Base-by-base conservation (phyloP, 2,113 vertebrate genomes). In the Hypanus sabinus region DNA sequence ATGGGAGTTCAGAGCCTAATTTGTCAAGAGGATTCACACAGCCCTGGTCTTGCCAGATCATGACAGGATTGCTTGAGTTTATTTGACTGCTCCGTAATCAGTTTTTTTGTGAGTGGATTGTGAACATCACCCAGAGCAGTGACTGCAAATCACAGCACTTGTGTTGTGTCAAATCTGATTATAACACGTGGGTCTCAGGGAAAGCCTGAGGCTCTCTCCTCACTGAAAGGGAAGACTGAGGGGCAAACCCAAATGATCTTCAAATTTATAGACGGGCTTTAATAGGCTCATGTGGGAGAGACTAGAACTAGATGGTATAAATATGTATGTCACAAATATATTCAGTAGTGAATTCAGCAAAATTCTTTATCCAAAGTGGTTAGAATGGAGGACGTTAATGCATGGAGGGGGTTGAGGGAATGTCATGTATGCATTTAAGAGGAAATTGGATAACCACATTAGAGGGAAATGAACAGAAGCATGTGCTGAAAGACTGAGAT, bases 1-100 rank as follows among this genome's bases (percentile, higher is more conserved):
- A 83, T 83, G 85, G 30, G 85, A 65, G 85, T 88, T 88, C 85
- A 88, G 7, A 30, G 85, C 60, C 85, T 65, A 30, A 65, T 65
- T 65, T 65, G 30, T 62, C 14, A 65, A 16, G 57, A 88, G n/a
- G 12, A 65, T 88, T 60, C 85, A 65, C 27, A 62, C 85, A 65
- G 65, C 65, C 27, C 30, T 30, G 62, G 27, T 60, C 85, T n/a
- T 65, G 57, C 85, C 57, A 88, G 83, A 65, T 88, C n/a, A 9
- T 65, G 60, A 5, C 60, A 90, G 85, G 71, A 33, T 90, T n/a
- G 30, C 85, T 90, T 7, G 71, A 90, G 62, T n/a, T 33, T 90
- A 90, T 36, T 90, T 65, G n/a, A 16, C 85, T 55, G 46, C 27
- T 24, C 5, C 46, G 18, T 33, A 33, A 65, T 90, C 60, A 65